Evolutionary conservation across 2,888 invertebrate genomes (phyloP), one percentile per base, ranked within the genome.

Genomic region (Crioceris asparagi): DNA sequence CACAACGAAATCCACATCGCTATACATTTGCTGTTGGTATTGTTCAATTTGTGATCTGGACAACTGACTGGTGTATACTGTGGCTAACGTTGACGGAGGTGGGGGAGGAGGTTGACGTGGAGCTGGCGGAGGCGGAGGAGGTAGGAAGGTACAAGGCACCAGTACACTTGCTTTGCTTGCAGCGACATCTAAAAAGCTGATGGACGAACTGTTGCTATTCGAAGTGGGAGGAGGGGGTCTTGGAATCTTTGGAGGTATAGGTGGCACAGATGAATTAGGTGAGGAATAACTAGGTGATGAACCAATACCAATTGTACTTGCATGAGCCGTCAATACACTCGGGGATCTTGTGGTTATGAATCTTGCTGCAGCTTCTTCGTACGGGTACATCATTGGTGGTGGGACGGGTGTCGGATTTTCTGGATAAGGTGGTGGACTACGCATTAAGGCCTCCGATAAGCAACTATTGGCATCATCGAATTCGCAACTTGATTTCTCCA

Each of bases 1-100:
- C 60, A 90, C 86, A 5, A 91, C 90, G 56, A 87, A 91, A 63
- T 91, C 90, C 3, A 87, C 86, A 56, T 91, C 90, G 42, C 90
- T 90, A 54, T 86, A 87, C 38, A 91, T 71, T 57, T 90, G 90
- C 55, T 87, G 86, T 52, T 87, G 84, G 54, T 87, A 91, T 55
- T 86, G 81, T 45, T 87, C 85, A 43, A 88, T 80, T 57, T 87
- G 88, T 16, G 79, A 78, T 12, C 78, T 68, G 0, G 79, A 77
- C 29, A 82, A 64, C 51, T 81, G 79, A 49, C 74, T 75, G 21
- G 78, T 74, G 51, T 79, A 80, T 1, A 79, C 75, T 0, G 83
- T 82, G 1, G 85, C 81, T 3, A 83, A 68, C 27, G 78, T 75
- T 1, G 80, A 77, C 7, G 72, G 69, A 7, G 75, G 71, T 3